Conservation (phyloP, 2,888 invertebrate genomes). For the Tenthredo scrophulariae region DNA sequence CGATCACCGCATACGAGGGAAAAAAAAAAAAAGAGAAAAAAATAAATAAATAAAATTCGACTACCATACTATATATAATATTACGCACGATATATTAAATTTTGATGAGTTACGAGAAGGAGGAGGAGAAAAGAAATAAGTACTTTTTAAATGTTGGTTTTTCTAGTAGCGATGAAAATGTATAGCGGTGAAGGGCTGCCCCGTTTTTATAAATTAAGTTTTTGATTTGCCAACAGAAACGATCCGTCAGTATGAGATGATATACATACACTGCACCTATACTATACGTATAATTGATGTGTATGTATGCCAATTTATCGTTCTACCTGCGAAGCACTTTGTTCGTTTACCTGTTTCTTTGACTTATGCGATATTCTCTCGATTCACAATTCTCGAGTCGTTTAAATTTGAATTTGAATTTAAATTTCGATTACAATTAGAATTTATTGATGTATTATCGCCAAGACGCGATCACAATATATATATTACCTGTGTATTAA, state of each 20-base stretch:
- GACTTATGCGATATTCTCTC: background rate
- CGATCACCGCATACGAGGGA: conserved; percentile 4
- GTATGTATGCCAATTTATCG: background rate
- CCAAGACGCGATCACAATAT: background rate
- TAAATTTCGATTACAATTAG: too few species aligned
- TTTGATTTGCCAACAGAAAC: conserved; percentile 36
- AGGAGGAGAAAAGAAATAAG: background rate
- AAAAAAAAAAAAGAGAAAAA: background rate
- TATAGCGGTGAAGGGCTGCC: conserved; percentile 29
- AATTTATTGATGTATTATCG: background rate
- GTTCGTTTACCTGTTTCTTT: background rate
- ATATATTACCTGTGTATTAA: background rate
- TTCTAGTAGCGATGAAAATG: conserved; percentile 26
- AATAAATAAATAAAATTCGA: background rate
- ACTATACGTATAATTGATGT: background rate
- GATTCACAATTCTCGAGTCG: background rate
- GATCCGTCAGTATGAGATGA: background rate
- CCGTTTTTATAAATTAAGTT: conserved; percentile 30
- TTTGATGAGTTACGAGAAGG: background rate
- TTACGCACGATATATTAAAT: background rate
- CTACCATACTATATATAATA: conserved; percentile 23
- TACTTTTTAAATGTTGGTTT: conserved; percentile 35
- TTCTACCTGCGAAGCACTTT: background rate
- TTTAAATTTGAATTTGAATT: background rate
- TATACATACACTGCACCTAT: background rate